Evolutionary conservation across 2,888 invertebrate species (phyloP), one percentile per base, ranked within the genome.

Genomic region (Acleris sparsana): DNA sequence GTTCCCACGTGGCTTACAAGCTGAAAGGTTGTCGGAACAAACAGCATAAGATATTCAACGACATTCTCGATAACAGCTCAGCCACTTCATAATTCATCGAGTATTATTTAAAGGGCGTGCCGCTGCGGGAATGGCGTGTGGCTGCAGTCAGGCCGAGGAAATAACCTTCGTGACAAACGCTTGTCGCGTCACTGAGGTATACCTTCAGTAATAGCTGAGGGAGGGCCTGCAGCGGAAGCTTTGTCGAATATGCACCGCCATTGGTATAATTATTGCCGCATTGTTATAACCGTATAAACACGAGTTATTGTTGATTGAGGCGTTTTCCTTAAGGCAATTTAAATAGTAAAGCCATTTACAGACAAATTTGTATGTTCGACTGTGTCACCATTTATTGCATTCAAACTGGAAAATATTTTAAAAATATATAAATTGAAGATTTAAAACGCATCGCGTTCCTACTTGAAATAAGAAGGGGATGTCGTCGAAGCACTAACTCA

Each of bases 11-110:
- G 52, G 63, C 59, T 70, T 69, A 70, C 57, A 57, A 71, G 61
- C 69, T 73, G 71, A 69, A 62, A 63, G 68, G 71, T 77, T 71
- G 68, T 48, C 52, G 68, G 67, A 67, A 70, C 73, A 77, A 78
- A 83, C 77, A 80, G 73, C 72, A 80, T 83, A 74, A 76, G 74
- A 77, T 75, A 79, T 80, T 80, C 74, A 81, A 68, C 22, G 60
- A 63, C 64, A 64, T 61, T 53, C 70, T 68, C 73, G 69, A 75
- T 29, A 57, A 51, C 57, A 29, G 22, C 51, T 39, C 17, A 33
- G 52, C 13, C 52, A 57, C 39, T n/a, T 62, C 57, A 66, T 66
- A 57, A 61, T 62, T 62, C 56, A 66, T 62, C 25, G 46, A 66
- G 56, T 33, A 57, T 57, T 67, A 63, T 63, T 67, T 58, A 53